A percentile compares a stretch with the other conserved stretches of the same genome.
Evolutionary conservation across 2,797 vertebrate species (phyloP).

Genomic region (Chlorospingus semifuscus): DNA sequence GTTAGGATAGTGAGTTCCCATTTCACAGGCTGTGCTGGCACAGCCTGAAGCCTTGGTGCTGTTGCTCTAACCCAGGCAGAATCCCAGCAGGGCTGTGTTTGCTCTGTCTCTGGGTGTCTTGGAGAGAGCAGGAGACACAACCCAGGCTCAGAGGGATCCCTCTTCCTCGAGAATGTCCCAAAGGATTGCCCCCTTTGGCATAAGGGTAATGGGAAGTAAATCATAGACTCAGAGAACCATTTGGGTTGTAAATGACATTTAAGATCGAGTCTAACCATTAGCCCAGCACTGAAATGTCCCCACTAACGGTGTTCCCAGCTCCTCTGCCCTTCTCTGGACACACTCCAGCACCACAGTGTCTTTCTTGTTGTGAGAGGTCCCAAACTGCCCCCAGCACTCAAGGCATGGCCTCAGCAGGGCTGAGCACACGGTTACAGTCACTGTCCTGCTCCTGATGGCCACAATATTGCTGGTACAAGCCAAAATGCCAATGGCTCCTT

Average conservation of each 20-base stretch:
- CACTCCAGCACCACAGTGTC: neutral
- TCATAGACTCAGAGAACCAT: accelerated
- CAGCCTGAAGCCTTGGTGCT: neutral
- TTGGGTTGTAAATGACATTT: neutral
- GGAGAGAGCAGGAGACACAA: neutral
- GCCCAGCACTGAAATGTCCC: neutral
- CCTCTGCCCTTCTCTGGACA: neutral
- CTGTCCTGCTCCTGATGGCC: neutral
- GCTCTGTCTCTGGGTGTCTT: neutral
- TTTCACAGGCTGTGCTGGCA: neutral
- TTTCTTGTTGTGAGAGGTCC: neutral
- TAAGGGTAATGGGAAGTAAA: neutral
- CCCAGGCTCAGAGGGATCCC: neutral
- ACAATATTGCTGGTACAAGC: neutral
- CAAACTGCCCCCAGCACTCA: neutral
- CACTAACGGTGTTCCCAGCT: neutral
- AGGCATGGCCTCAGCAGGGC: neutral
- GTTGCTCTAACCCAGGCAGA: neutral
- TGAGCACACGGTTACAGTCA: neutral
- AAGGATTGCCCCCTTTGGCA: neutral
- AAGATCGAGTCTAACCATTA: neutral
- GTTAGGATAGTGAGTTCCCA: neutral
- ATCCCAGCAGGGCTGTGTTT: too few relatives aligned
- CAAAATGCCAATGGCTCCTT: neutral
- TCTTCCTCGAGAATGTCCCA: neutral